A percentile compares a stretch with the other conserved stretches of the same genome.
Evolutionary conservation across 2,113 vertebrate genomes (phyloP).

Genomic region (Struthidea cinerea): DNA sequence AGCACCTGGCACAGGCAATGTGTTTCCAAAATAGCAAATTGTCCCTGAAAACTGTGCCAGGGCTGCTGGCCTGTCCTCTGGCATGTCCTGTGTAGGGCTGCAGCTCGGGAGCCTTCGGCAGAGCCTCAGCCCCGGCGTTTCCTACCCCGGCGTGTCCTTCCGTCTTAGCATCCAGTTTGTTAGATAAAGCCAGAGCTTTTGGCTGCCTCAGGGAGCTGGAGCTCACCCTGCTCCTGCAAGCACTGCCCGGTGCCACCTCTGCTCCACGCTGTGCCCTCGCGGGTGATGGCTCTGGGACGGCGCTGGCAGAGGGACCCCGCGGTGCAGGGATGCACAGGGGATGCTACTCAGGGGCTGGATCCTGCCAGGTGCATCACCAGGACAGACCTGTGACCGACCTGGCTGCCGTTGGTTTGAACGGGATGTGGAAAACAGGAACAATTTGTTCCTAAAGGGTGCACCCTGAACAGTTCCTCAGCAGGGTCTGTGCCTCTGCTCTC

Average conservation of each 20-base stretch:
- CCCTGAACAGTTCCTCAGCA: not conserved
- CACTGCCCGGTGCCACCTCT: not conserved
- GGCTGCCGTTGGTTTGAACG: not conserved
- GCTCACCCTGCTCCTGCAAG: not conserved
- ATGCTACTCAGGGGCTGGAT: not conserved
- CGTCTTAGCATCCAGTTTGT: not conserved
- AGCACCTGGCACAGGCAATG: fast-evolving
- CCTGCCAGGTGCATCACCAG: not conserved
- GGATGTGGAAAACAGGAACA: not conserved
- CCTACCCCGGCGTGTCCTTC: not conserved
- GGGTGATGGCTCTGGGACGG: not conserved
- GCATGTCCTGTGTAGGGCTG: not conserved
- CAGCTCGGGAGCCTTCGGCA: not conserved
- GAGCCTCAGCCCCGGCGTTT: fast-evolving
- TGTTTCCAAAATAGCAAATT: not conserved
- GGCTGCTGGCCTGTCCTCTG: not conserved
- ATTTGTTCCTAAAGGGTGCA: fast-evolving
- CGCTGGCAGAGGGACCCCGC: not conserved
- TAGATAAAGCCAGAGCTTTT: not conserved
- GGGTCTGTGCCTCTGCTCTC: not conserved
- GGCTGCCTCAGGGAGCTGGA: not conserved
- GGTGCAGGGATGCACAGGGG: not conserved
- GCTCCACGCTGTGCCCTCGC: fast-evolving
- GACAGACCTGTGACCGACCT: not conserved
- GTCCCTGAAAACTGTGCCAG: fast-evolving